These are phyloP conservation scores for crab-eating macaque (Macaca fascicularis) DNA, from an alignment of 2,113 vertebrate species.

Conservation along the genomic window DNA sequence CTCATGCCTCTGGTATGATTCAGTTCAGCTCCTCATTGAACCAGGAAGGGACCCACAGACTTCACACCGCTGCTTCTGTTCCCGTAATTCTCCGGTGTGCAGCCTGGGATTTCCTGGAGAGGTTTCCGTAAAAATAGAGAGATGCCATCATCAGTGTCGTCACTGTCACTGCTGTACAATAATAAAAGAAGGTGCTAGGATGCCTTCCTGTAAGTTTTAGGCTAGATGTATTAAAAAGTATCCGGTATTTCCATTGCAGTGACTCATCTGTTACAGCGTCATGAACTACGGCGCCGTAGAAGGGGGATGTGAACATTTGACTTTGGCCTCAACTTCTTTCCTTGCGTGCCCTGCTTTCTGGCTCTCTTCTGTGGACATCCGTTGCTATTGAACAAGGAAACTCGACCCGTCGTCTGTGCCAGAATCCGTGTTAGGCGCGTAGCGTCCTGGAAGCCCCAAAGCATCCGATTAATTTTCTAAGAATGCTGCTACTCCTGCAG, in stretches of 20 bases:
- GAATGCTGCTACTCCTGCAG: background rate
- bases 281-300: background rate
- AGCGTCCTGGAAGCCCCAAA: constrained; percentile 34
- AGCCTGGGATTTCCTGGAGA: constrained; percentile 1
- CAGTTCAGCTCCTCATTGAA: background rate
- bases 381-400: background rate
- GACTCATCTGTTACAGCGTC: background rate
- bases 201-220: constrained; percentile 1
- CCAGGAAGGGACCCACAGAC: background rate
- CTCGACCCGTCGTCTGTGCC: background rate
- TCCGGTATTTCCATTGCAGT: background rate
- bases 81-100: background rate
- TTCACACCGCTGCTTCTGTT: background rate
- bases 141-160: background rate
- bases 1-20: background rate
- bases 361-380: background rate
- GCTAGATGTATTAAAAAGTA: background rate
- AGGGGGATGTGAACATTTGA: background rate
- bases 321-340: background rate
- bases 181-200: background rate
- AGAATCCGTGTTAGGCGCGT: background rate
- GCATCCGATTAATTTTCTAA: background rate
- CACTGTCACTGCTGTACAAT: constrained; percentile 1
- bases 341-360: constrained; percentile 13
- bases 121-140: constrained; percentile 5